phyloP scores from a whole-genome alignment of 1,140 invertebrate genomes.

The Rhyacophila brunnea region DNA sequence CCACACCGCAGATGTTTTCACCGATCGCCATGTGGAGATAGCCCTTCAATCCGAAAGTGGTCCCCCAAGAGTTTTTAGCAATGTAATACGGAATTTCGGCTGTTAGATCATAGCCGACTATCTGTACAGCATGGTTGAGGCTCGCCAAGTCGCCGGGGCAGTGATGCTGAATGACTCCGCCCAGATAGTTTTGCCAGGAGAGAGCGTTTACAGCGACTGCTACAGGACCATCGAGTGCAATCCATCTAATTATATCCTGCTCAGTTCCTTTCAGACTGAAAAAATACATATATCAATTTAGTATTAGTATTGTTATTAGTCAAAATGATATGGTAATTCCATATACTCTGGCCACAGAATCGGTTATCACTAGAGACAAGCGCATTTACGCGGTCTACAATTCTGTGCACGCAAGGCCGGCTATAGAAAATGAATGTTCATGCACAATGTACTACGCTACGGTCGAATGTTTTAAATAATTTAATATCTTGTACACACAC shows the following conservation, averaged over 20 bases:
- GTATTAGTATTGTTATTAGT: too few relatives aligned
- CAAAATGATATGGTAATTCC: too few relatives aligned
- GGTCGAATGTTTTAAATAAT: too few relatives aligned
- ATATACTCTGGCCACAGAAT: too few relatives aligned
- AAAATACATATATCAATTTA: too few relatives aligned
- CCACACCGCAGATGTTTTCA: slow-evolving; percentile 74
- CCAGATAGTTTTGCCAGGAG: slow-evolving; percentile 86
- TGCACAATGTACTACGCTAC: too few relatives aligned
- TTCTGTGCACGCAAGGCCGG: too few relatives aligned
- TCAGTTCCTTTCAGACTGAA: slow-evolving; percentile 68
- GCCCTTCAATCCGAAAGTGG: slow-evolving; percentile 71
- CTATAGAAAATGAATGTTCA: too few relatives aligned
- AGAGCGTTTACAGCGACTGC: slow-evolving; percentile 79
- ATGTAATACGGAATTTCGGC: slow-evolving; percentile 79
- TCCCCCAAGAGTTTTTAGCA: slow-evolving; percentile 83
- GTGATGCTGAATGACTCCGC: slow-evolving; percentile 81
- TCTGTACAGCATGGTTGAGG: slow-evolving; percentile 82
- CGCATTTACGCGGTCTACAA: too few relatives aligned
- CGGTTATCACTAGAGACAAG: too few relatives aligned
- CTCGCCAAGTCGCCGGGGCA: slow-evolving; percentile 64
- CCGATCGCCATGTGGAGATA: slow-evolving; percentile 78
- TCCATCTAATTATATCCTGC: slow-evolving; percentile 60
- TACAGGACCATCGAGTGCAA: slow-evolving; percentile 74
- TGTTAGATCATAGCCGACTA: slow-evolving; percentile 80
- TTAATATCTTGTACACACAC: too few relatives aligned